Base-by-base conservation (phyloP, 2,888 invertebrate genomes). In the Gastracanthus pulcherrimus region DNA sequence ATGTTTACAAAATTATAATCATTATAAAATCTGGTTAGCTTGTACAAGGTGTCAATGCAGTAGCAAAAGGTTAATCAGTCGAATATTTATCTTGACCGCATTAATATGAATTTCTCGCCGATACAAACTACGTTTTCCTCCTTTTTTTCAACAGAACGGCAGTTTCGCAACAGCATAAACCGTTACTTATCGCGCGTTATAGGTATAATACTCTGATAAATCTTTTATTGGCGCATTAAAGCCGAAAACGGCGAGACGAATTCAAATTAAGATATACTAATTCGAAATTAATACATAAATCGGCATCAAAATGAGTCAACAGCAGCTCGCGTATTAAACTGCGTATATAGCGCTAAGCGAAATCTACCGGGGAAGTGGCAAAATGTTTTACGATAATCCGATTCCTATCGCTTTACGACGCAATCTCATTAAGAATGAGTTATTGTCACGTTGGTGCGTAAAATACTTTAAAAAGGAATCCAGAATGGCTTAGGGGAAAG, bases 331-430 rank as follows among this genome's bases (percentile, higher is more conserved):
- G 11, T 23, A 19, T 19, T 2, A 31, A 41, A 34, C 38, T 9
- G 69, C 16, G 58, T 13, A 29, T 2, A 16, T 29, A 29, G 31
- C 11, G 13, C 13, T 9, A 26, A 38, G 45, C 38, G 19, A 23
- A 74, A 48, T 45, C 48, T 64, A 41, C 23, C 5, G 48, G 34
- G n/a, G 7, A 29, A 62, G 80, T 75, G 69, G 64, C 80, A 72
- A 69, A 81, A 81, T 81, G 74, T 55, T 77, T 81, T 81, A 81
- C 77, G 81, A 62, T 77, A 74, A 77, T 81, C 74, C 72, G 76
- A 81, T 76, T 71, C 31, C 70, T 69, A 69, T 69, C 55, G 45
- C 26, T 58, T 64, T 38, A 58, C 80, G 55, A 71, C 67, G 66
- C 77, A 51, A 74, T 81, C 76, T 81, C 76, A 77, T 77, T 81